Conservation (phyloP, 1,140 invertebrate species). For the Musca vetustissima region DNA sequence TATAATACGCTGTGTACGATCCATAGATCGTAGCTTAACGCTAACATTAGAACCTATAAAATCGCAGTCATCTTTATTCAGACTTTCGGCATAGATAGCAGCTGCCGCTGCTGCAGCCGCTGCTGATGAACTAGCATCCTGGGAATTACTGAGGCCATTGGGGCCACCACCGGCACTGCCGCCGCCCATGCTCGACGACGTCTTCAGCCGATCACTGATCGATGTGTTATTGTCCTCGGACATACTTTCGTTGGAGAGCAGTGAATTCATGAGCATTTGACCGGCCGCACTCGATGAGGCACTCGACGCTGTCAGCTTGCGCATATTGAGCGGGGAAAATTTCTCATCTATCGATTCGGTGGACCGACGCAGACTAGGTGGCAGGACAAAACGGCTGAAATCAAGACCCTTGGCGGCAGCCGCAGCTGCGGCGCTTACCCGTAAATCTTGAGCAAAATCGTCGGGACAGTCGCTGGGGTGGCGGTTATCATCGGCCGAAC, state of each 20-base stretch:
- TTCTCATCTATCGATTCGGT: slow-evolving; percentile 31
- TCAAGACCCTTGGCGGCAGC: slow-evolving; percentile 44
- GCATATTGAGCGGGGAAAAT: slow-evolving; percentile 41
- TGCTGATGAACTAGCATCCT: slow-evolving; percentile 38
- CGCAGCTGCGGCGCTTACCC: slow-evolving; percentile 38
- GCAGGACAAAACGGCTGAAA: slow-evolving; percentile 43
- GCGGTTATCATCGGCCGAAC: slow-evolving; percentile 47
- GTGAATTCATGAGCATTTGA: slow-evolving; percentile 48
- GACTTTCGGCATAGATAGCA: slow-evolving; percentile 46
- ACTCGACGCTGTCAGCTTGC: slow-evolving; percentile 35
- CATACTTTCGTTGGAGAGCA: slow-evolving; percentile 48
- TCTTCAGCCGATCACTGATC: slow-evolving; percentile 7
- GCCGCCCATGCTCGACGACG: background rate
- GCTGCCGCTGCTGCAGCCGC: slow-evolving; percentile 41
- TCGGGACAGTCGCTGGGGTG: slow-evolving; percentile 9
- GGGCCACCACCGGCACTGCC: slow-evolving; percentile 3
- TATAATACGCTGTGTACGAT: slow-evolving; percentile 53
- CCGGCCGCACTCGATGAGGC: slow-evolving; percentile 36
- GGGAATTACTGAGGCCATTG: slow-evolving; percentile 36
- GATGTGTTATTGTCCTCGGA: slow-evolving; percentile 31
- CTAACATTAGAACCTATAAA: slow-evolving; percentile 55
- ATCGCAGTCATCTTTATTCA: slow-evolving; percentile 47
- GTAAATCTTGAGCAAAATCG: slow-evolving; percentile 50
- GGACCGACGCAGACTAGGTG: slow-evolving; percentile 32
- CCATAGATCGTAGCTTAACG: slow-evolving; percentile 54